Conservation (phyloP, 1,140 invertebrate species). For the Dinoponera quadriceps region DNA sequence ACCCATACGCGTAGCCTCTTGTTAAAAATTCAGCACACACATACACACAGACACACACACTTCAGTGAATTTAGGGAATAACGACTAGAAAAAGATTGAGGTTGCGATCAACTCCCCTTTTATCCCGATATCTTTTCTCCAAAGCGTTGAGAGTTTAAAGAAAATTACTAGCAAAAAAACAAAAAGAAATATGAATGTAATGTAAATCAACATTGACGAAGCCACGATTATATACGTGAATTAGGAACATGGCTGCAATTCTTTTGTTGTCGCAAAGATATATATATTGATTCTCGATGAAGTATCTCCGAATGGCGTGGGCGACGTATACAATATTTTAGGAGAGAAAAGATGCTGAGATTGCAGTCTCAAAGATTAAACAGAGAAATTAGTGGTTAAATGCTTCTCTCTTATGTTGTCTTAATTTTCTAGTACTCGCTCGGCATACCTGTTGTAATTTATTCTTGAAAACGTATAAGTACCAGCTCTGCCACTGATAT, state of each 20-base stretch:
- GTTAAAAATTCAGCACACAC: constrained; percentile 55
- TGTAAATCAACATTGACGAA: constrained; percentile 41
- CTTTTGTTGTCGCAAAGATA: constrained; percentile 70
- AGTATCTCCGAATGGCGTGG: constrained; percentile 10
- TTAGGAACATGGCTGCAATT: constrained; percentile 62
- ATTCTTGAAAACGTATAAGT: background rate
- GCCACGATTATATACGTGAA: constrained; percentile 30
- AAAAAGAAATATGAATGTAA: constrained; percentile 11
- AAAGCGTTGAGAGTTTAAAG: constrained; percentile 11
- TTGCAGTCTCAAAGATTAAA: constrained; percentile 18
- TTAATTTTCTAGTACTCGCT: constrained; percentile 40
- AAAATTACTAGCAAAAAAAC: constrained; percentile 8
- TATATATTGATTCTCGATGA: constrained; percentile 22
- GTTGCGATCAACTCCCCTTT: constrained; percentile 31
- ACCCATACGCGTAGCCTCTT: constrained; percentile 21
- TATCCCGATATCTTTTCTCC: constrained; percentile 36
- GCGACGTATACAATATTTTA: constrained; percentile 49
- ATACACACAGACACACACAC: constrained; percentile 62
- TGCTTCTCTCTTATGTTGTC: constrained; percentile 50
- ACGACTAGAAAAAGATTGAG: constrained; percentile 23
- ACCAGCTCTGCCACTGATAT: background rate
- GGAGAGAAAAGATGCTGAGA: background rate
- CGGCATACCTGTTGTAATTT: background rate
- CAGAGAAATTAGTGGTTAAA: constrained; percentile 42
- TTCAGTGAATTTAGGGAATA: constrained; percentile 55